Percentiles rank a stretch among this genome's conserved stretches.
phyloP scores from a whole-genome alignment of 37 sponge, comb jelly and placozoan genomes.

The Agelas oroides region DNA sequence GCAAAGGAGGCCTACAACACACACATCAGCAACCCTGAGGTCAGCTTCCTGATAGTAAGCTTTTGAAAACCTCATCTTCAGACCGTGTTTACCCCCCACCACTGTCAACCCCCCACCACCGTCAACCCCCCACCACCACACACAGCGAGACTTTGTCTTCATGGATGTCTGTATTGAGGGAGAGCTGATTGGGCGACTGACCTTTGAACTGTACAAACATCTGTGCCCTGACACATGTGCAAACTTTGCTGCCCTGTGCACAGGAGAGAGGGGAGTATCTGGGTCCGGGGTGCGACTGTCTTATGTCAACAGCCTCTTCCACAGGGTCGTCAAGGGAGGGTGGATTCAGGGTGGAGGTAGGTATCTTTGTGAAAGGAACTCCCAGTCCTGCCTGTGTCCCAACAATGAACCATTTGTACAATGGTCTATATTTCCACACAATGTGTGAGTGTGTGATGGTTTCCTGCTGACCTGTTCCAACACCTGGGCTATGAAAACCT shows the following conservation, averaged over 20 bases:
- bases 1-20: slow-evolving; percentile 71
- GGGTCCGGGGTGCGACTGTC: slow-evolving; percentile 22
- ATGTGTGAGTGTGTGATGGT: no score
- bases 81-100: no score
- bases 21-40: slow-evolving; percentile 49
- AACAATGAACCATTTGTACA: neutral
- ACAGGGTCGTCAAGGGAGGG: slow-evolving; percentile 79
- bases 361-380: neutral
- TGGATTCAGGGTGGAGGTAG: slow-evolving; percentile 95
- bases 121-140: no score
- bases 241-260: slow-evolving; percentile 81
- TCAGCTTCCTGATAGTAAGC: no score
- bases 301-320: slow-evolving; percentile 68
- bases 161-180: slow-evolving; percentile 67
- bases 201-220: slow-evolving; percentile 73
- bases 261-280: slow-evolving; percentile 63
- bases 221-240: slow-evolving; percentile 76
- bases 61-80: no score
- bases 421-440: no score
- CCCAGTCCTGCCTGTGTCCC: neutral
- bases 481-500: no score
- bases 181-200: slow-evolving; percentile 58
- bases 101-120: no score
- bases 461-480: no score
- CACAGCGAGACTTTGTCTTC: slow-evolving; percentile 52